Conservation (phyloP, 2,797 vertebrate species). For the Pempheris klunzingeri region DNA sequence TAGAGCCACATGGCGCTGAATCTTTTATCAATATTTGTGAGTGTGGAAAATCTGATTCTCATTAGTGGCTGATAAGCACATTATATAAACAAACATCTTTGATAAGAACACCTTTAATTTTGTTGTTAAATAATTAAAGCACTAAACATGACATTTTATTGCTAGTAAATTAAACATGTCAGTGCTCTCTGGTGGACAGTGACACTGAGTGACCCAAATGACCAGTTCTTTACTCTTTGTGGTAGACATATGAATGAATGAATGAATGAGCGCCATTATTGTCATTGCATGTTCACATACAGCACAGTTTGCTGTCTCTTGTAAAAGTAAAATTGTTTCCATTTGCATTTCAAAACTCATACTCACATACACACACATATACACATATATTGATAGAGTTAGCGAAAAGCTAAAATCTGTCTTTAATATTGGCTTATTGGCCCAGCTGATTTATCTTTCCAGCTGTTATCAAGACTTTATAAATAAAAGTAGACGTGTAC, state of each 20-base stretch:
- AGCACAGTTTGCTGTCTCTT: too few relatives aligned
- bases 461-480: not conserved
- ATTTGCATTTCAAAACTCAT: too few relatives aligned
- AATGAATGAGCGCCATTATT: too few relatives aligned
- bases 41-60: not conserved
- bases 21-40: not conserved
- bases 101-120: not conserved
- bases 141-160: not conserved
- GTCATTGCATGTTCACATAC: too few relatives aligned
- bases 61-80: not conserved
- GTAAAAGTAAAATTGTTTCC: too few relatives aligned
- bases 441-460: not conserved
- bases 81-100: not conserved
- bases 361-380: too few relatives aligned
- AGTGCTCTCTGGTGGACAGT: not conserved
- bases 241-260: too few relatives aligned
- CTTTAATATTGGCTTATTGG: too few relatives aligned
- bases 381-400: not conserved
- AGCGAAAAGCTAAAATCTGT: not conserved
- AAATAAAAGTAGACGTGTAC: not conserved
- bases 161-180: not conserved
- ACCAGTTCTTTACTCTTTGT: too few relatives aligned
- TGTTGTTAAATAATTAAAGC: not conserved
- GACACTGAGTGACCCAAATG: too few relatives aligned
- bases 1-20: not conserved